A percentile compares a stretch with the other conserved stretches of the same genome.
phyloP scores from a whole-genome alignment of 2,113 vertebrate species.

The Chaetura pelagica region DNA sequence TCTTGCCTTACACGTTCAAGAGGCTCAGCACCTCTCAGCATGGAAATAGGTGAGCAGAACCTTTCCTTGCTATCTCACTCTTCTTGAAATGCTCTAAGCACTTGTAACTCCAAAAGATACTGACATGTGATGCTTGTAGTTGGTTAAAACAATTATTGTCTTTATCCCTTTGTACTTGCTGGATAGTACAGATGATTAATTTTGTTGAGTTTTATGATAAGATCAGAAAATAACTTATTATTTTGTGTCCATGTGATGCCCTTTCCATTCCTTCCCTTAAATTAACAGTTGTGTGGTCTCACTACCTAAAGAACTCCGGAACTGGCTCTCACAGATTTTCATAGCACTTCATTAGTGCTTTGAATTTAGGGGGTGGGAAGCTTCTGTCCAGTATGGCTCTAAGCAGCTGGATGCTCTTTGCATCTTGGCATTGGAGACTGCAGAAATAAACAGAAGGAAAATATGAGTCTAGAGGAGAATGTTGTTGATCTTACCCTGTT shows the following conservation, averaged over 20 bases:
- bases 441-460: slow-evolving; percentile 49
- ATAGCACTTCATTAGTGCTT: background rate
- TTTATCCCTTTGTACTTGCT: background rate
- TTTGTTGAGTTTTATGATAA: background rate
- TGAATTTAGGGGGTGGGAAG: background rate
- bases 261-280: background rate
- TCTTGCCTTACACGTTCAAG: background rate
- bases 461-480: background rate
- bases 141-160: background rate
- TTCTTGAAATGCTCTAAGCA: background rate
- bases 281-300: background rate
- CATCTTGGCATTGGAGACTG: background rate
- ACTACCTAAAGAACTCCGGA: background rate
- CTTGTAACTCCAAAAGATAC: background rate
- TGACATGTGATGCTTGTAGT: background rate
- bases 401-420: slow-evolving; percentile 43
- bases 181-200: background rate
- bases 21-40: background rate
- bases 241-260: background rate
- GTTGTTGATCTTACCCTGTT: slow-evolving; percentile 25
- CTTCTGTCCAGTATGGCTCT: slow-evolving; percentile 8
- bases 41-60: background rate
- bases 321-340: background rate
- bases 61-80: background rate
- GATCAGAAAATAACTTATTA: background rate